Evolutionary conservation across 2,113 vertebrate species (phyloP).

Genomic region (Mola mola): DNA sequence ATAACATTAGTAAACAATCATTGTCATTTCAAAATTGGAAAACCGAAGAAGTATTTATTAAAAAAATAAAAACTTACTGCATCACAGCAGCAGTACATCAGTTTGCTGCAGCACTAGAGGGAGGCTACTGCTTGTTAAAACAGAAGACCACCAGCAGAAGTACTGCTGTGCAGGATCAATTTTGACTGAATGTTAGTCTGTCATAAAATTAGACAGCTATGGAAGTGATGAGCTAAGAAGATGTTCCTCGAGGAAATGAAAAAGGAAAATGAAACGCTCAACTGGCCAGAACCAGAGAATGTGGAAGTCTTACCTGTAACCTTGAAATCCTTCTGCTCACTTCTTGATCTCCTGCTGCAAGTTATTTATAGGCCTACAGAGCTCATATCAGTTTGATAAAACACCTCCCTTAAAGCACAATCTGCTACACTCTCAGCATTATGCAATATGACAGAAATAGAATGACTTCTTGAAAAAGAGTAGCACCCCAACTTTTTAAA

Average conservation of each 20-base stretch:
- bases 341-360: neutral
- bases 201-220: no score
- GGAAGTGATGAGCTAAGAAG: no score
- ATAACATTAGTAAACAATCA: no score
- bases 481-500: no score
- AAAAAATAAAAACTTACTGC: no score
- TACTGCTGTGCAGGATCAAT: no score
- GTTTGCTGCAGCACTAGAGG: no score
- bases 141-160: neutral
- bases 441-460: neutral
- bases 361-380: slow-evolving; percentile 29
- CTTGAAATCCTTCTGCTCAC: neutral
- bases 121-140: neutral
- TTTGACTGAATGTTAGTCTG: no score
- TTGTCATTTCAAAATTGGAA: no score
- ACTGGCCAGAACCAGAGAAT: neutral
- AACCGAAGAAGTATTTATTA: no score
- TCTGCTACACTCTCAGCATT: slow-evolving; percentile 39
- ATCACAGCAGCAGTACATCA: no score
- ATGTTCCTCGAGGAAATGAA: neutral
- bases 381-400: slow-evolving; percentile 7
- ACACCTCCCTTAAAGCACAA: slow-evolving; percentile 14
- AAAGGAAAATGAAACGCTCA: neutral
- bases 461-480: neutral
- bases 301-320: slow-evolving; percentile 30